Conservation (phyloP, 2,888 invertebrate genomes). For the Cryptocephalus moraei region DNA sequence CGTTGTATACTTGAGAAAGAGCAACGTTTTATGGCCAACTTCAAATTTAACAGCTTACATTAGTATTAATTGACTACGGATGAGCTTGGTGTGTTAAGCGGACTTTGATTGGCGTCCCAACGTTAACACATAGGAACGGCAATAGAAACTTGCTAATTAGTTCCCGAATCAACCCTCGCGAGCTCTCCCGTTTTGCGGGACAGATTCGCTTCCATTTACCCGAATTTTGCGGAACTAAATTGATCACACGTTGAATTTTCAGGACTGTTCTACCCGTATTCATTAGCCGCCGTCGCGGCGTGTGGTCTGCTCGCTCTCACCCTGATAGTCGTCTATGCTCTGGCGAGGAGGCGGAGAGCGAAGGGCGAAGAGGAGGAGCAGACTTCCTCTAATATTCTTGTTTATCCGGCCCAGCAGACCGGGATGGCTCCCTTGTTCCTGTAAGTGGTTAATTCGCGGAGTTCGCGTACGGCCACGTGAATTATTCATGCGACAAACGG, state of each 20-base stretch:
- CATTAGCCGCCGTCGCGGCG: constrained; percentile 23
- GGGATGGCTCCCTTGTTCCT: constrained; percentile 49
- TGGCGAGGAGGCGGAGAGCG: constrained; percentile 35
- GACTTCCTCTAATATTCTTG: constrained; percentile 49
- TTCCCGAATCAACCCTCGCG: too few species aligned
- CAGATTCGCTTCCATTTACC: neutral
- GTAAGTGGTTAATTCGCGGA: constrained; percentile 38
- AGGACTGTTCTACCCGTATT: constrained; percentile 28
- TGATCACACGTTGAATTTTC: constrained; percentile 14
- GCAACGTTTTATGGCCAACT: too few species aligned
- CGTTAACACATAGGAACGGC: too few species aligned
- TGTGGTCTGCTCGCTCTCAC: constrained; percentile 38
- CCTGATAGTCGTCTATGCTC: constrained; percentile 32
- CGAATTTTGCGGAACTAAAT: neutral
- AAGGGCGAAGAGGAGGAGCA: constrained; percentile 33
- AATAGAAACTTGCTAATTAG: too few species aligned
- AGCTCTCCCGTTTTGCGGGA: too few species aligned
- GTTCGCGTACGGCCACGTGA: too few species aligned
- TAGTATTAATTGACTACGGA: too few species aligned
- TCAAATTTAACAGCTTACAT: too few species aligned
- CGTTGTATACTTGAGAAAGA: too few species aligned
- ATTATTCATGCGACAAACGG: too few species aligned
- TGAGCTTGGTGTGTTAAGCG: too few species aligned
- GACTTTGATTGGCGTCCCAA: too few species aligned
- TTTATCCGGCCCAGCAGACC: constrained; percentile 51